phyloP scores from a whole-genome alignment of 1,140 invertebrate species.

The Sarcophaga bullata region DNA sequence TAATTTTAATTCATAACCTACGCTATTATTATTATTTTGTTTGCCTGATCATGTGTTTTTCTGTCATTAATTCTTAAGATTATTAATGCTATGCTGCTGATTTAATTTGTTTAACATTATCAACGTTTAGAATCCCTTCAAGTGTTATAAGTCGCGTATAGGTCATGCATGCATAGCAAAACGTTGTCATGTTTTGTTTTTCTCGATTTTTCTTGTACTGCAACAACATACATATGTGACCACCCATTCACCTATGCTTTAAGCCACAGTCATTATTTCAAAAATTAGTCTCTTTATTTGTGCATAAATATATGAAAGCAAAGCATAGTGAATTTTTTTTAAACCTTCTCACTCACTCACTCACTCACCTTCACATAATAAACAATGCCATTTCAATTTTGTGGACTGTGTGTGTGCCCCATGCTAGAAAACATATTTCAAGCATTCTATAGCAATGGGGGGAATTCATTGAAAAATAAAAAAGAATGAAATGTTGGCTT shows the following conservation, averaged over 20 bases:
- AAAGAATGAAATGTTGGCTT: too few relatives aligned
- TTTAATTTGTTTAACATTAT: constrained; percentile 18
- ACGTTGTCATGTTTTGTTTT: too few relatives aligned
- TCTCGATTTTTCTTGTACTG: too few relatives aligned
- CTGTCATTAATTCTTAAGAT: background rate
- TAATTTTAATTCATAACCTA: background rate
- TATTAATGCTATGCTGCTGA: too few relatives aligned
- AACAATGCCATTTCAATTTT: background rate
- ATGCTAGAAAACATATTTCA: background rate
- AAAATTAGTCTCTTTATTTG: background rate
- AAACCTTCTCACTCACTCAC: background rate
- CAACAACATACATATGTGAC: too few relatives aligned
- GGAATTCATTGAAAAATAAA: too few relatives aligned
- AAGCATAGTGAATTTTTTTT: background rate
- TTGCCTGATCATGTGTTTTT: background rate
- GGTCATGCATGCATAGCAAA: background rate
- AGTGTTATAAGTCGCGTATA: background rate
- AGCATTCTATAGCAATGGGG: too few relatives aligned
- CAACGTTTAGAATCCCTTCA: background rate
- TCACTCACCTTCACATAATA: background rate
- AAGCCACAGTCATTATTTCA: background rate
- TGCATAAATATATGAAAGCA: constrained; percentile 2
- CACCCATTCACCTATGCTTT: too few relatives aligned
- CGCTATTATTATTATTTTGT: background rate
- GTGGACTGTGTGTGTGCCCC: background rate